Base-by-base conservation (phyloP, 1,140 invertebrate genomes). In the Camponotus vicinus region DNA sequence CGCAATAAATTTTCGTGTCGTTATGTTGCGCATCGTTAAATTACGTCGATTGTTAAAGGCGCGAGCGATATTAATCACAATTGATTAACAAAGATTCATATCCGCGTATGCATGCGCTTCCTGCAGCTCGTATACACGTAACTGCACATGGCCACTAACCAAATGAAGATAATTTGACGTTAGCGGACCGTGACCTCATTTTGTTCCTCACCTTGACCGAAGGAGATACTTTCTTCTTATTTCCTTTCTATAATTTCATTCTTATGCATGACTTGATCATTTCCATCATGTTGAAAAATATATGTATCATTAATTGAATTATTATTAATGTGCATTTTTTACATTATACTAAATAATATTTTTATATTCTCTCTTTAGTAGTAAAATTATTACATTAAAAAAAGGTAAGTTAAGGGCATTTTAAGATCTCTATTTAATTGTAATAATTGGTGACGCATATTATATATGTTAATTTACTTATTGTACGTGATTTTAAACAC, bases 151-250 rank as follows among this genome's bases (percentile, higher is more conserved):
- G 34, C 42, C 76, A 32, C 40, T 79, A 57, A 40, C 76, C 77
- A 42, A 64, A 70, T 34, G 55, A 57, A 73, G 55, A 90, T 90
- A 86, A 88, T 80, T 85, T 49, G 49, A 61, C 55, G 63, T 73
- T 79, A 55, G 42, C n/a, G 71, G 88, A 90, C 91, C 90, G 64
- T 92, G 89, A 87, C 89, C 90, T 80, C 73, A 63, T 89, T 91
- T 82, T 5, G 9, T 83, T 83, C 49, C 18, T 55, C 3, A 92
- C 90, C 90, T 92, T 90, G 86, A 88, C 86, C 8, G 37, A 6
- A 40, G 13, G 18, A 52, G 73, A 84, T 80, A 86, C 63, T 84
- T 88, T 89, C 85, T 73, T 78, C 59, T 75, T 2, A 67, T 9
- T 82, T 86, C 69, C 49, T 45, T 37, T 6, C 49, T 40, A 7